These are phyloP conservation scores for Keiferia lycopersicella DNA, from an alignment of 2,888 invertebrate species.

Conservation along the genomic window DNA sequence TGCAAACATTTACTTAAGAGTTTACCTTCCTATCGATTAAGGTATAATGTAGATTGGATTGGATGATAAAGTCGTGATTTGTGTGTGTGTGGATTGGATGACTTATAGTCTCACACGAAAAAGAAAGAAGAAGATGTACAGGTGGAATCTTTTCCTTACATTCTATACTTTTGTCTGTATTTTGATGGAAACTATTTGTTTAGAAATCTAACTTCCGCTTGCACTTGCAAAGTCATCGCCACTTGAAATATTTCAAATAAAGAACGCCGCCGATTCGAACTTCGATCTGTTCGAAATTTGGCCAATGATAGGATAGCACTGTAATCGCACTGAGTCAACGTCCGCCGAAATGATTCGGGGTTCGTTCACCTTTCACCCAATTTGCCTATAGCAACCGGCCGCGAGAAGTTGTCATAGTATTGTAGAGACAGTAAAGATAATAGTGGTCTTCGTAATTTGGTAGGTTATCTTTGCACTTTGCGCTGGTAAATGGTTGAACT, in stretches of 20 bases:
- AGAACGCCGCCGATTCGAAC: conserved; percentile 36
- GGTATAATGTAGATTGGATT: too few relatives aligned
- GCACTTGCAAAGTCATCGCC: conserved; percentile 14
- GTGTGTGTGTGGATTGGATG: too few relatives aligned
- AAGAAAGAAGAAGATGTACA: too few relatives aligned
- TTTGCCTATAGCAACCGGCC: conserved; percentile 61
- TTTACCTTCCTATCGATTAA: too few relatives aligned
- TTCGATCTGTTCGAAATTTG: conserved; percentile 58
- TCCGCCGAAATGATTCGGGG: conserved; percentile 65
- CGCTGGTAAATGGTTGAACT: background rate
- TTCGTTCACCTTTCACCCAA: conserved; percentile 73
- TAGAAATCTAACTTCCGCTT: background rate
- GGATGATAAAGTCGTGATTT: too few relatives aligned
- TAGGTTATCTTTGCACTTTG: conserved; percentile 16
- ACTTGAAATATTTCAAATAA: conserved; percentile 10
- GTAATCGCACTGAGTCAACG: conserved; percentile 65
- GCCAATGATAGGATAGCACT: conserved; percentile 67
- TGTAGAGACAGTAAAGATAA: background rate
- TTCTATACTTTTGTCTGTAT: too few relatives aligned
- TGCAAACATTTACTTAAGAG: too few relatives aligned
- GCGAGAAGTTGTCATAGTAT: conserved; percentile 47
- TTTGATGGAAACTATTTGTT: too few relatives aligned
- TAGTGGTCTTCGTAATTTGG: conserved; percentile 6
- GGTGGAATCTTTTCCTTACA: too few relatives aligned
- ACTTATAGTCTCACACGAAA: too few relatives aligned